Percentiles rank a stretch among this genome's conserved stretches.
These are phyloP conservation scores for Aphaenogaster floridana DNA, from an alignment of 1,140 invertebrate species.

Conservation along the genomic window DNA sequence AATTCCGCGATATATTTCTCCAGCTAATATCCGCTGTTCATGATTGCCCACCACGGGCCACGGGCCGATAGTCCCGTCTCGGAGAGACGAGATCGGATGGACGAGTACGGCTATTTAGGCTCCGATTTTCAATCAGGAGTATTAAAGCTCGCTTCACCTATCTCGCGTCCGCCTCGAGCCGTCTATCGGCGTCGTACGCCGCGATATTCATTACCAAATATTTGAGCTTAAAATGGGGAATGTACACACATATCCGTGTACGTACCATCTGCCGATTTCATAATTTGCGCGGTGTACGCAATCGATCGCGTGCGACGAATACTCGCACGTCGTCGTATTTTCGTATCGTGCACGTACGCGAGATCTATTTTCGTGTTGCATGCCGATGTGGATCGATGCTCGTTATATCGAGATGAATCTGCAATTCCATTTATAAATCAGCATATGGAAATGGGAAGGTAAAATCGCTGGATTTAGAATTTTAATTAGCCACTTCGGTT, in stretches of 20 bases:
- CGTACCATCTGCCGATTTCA: slow-evolving; percentile 32
- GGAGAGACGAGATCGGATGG: slow-evolving; percentile 69
- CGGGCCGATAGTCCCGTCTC: slow-evolving; percentile 70
- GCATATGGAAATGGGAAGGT: slow-evolving; percentile 29
- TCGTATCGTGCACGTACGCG: slow-evolving; percentile 1
- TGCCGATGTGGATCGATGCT: slow-evolving; percentile 35
- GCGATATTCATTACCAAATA: slow-evolving; percentile 83
- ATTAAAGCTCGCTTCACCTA: slow-evolving; percentile 79
- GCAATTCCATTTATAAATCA: slow-evolving; percentile 43
- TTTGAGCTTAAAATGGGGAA: slow-evolving; percentile 78
- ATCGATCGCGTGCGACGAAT: slow-evolving; percentile 49
- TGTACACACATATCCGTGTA: slow-evolving; percentile 15
- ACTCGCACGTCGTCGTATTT: slow-evolving; percentile 18
- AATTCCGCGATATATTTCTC: slow-evolving; percentile 59
- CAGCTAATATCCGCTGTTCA: slow-evolving; percentile 66
- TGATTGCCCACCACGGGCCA: slow-evolving; percentile 51
- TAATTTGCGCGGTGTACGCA: slow-evolving; percentile 13
- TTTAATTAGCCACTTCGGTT: slow-evolving; percentile 26
- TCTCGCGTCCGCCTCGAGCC: slow-evolving; percentile 8
- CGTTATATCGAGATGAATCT: slow-evolving; percentile 25
- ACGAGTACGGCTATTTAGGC: slow-evolving; percentile 74
- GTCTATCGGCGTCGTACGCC: slow-evolving; percentile 49
- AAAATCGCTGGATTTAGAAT: slow-evolving; percentile 48
- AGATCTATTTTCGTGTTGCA: slow-evolving; percentile 16
- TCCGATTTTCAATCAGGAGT: slow-evolving; percentile 83